These are phyloP conservation scores for Lasioglossum villosulum DNA, from an alignment of 2,888 invertebrate species.

Conservation along the genomic window DNA sequence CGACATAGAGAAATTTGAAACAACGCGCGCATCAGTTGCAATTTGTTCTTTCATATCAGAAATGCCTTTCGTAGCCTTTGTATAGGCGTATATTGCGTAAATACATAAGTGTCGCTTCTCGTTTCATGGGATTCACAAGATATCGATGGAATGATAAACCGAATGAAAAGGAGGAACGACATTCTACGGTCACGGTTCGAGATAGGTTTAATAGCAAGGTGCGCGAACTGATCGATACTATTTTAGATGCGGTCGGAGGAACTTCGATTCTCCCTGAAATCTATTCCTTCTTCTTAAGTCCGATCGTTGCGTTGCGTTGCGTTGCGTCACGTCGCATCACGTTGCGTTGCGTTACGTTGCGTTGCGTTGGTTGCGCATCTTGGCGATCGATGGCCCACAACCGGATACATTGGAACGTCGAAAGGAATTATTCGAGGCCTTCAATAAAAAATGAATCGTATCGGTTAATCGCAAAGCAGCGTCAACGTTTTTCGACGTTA, in stretches of 20 bases:
- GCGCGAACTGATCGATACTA: background rate
- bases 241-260: background rate
- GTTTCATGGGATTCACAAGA: conserved; percentile 13
- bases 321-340: background rate
- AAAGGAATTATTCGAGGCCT: conserved; percentile 52
- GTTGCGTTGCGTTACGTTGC: background rate
- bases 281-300: conserved; percentile 15
- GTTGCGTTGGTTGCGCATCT: conserved; percentile 3
- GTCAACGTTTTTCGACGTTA: conserved; percentile 27
- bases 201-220: conserved; percentile 4
- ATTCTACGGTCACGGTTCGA: background rate
- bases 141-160: background rate
- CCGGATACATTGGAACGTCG: conserved; percentile 8
- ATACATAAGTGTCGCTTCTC: conserved; percentile 5
- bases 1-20: background rate
- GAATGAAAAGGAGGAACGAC: background rate
- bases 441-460: conserved; percentile 39
- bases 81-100: conserved; percentile 23
- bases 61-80: conserved; percentile 50
- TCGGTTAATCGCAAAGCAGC: conserved; percentile 37
- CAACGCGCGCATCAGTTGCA: conserved; percentile 7
- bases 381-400: conserved; percentile 11
- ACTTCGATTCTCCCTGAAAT: background rate
- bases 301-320: conserved; percentile 17
- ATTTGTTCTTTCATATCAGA: conserved; percentile 36